Evolutionary conservation across 2,888 invertebrate species (phyloP).

Genomic region (Eristalis intricaria): DNA sequence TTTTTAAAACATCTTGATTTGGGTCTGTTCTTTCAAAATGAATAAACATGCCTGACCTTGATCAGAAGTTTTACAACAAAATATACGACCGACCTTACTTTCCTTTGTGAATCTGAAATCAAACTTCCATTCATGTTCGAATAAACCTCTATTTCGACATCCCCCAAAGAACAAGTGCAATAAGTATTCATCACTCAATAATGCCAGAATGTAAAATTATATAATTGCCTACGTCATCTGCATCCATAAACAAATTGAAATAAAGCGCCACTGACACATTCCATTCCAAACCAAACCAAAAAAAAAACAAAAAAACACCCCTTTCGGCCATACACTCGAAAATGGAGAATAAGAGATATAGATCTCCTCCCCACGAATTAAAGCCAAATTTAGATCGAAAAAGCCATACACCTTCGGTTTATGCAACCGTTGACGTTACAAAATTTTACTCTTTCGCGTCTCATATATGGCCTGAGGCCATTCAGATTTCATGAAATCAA

Average conservation of each 20-base stretch:
- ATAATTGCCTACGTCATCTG: constrained; percentile 53
- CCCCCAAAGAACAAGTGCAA: constrained; percentile 2
- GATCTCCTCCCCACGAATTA: constrained; percentile 4
- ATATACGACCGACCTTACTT: not conserved
- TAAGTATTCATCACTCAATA: constrained; percentile 51
- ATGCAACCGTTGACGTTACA: constrained; percentile 42
- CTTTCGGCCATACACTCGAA: constrained; percentile 8
- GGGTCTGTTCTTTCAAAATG: not conserved
- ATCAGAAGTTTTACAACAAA: not conserved
- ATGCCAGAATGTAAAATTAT: constrained; percentile 30
- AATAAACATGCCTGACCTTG: not conserved
- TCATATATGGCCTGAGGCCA: constrained; percentile 45
- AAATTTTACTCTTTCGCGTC: constrained; percentile 26
- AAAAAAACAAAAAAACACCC: too few species aligned
- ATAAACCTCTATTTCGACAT: not conserved
- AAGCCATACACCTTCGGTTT: constrained; percentile 13
- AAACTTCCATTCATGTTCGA: not conserved
- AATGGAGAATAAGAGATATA: constrained; percentile 3
- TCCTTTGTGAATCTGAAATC: not conserved
- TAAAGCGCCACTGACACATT: constrained; percentile 29
- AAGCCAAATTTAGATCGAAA: constrained; percentile 14
- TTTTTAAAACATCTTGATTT: too few species aligned
- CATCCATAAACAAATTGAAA: constrained; percentile 42
- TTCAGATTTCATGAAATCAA: constrained; percentile 21
- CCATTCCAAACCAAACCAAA: not conserved